Conservation (phyloP, 2,797 vertebrate species). For the Siniperca undulata region DNA sequence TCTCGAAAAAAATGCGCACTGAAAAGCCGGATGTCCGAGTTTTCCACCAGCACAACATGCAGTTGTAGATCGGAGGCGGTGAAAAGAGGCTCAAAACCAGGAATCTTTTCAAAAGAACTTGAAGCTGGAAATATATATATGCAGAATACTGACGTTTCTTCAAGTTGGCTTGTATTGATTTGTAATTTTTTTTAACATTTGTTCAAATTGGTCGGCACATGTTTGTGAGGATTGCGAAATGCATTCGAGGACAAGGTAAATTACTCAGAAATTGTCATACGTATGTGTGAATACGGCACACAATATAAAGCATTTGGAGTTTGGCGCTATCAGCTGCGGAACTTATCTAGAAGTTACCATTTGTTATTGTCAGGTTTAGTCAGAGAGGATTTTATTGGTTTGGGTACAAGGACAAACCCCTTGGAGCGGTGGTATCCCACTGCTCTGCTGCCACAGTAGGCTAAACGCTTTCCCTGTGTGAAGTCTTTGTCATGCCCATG, state of each 20-base stretch:
- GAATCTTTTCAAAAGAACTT: not conserved
- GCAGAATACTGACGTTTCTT: too few species aligned
- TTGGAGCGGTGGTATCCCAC: not conserved
- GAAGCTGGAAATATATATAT: too few species aligned
- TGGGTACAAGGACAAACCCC: not conserved
- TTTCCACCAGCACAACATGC: not conserved
- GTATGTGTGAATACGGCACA: not conserved
- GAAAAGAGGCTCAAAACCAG: not conserved
- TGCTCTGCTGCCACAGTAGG: not conserved
- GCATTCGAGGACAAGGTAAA: too few species aligned
- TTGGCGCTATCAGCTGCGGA: not conserved
- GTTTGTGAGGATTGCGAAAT: too few species aligned
- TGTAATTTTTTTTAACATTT: too few species aligned
- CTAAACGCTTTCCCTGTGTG: too few species aligned
- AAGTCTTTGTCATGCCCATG: not conserved
- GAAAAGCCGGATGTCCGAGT: not conserved
- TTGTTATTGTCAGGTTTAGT: not conserved
- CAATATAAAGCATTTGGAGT: not conserved
- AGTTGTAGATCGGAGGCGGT: not conserved
- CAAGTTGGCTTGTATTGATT: too few species aligned
- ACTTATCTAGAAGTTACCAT: not conserved
- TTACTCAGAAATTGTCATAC: too few species aligned
- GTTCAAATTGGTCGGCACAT: too few species aligned
- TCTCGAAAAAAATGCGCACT: not conserved
- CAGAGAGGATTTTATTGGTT: not conserved